Evolutionary conservation across 2,888 invertebrate species (phyloP), one percentile per base, ranked within the genome.

Genomic region (Scelioninae gen. 1): DNA sequence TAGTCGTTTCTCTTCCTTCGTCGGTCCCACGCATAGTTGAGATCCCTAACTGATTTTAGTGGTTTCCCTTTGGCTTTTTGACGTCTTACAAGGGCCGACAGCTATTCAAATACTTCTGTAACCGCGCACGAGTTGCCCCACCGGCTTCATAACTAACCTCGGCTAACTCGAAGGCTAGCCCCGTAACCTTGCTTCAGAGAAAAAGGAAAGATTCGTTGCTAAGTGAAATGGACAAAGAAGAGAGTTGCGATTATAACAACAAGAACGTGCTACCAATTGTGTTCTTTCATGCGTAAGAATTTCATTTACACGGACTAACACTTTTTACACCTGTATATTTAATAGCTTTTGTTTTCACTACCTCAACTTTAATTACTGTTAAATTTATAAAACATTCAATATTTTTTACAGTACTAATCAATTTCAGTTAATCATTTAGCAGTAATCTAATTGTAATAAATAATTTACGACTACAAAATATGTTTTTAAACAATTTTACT

Each of bases 21-120:
- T 85, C 53, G 74, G 84, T 88, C 83, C 84, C 82, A 85, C 85
- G 86, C 85, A 87, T 90, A 91, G 91, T 92, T 91, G 90, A 92
- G 91, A 91, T 91, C 91, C 91, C 90, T 90, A 91, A 91, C 91
- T 90, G 91, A 92, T 92, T 92, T 92, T 91, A 91, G 91, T 91
- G 90, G 90, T 91, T 92, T 92, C 88, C 88, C 90, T 91, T 91
- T 91, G 91, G 91, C 92, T 92, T 91, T 92, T 92, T 90, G 92
- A 92, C 90, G 88, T 91, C 88, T 92, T 90, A 91, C 91, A 91
- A 90, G 91, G 90, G 88, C 90, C 91, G 88, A 91, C 91, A 89
- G 87, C 88, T 89, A 90, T 91, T 91, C 89, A 88, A 91, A 91
- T 92, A 91, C 90, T 92, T 91, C 88, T 90, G 90, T 88, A 89